Base-by-base conservation (phyloP, 2,888 invertebrate species). In the Nesidiocoris tenuis region DNA sequence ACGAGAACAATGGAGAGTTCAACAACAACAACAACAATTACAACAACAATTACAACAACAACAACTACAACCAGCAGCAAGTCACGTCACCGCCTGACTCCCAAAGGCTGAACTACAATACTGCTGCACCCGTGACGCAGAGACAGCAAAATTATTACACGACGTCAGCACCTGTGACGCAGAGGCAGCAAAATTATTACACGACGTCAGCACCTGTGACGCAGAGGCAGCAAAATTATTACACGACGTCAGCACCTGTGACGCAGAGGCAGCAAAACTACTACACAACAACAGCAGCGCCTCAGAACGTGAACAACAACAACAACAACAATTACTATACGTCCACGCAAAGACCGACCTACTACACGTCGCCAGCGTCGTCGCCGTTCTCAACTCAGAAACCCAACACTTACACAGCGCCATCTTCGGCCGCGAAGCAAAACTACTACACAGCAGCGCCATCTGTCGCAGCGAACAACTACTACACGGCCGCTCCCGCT, bases 351-450 rank as follows among this genome's bases (percentile, higher is more conserved):
- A 61, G 72, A 21, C 72, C 61, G 16, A 61, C 61, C 18, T 72
- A 19, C 23, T 72, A 72, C 72, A 61, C 72, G 17, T 24, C 72
- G 1, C 16, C 24, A 25, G 22, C 65, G 7, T 17, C 70, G 0
- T n/a, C 57, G 12, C 23, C 23, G 5, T 22, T 24, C 1, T 18
- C 59, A 19, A 70, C 70, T 23, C 65, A 74, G 74, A 65, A 67
- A 54, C 76, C 68, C 61, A 63, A 74, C 61, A 61, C 24, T 25
- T 75, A 77, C 61, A 66, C 75, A n/a, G 71, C 76, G 1, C 70
- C 64, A 16, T 63, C 63, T 21, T 7, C 59, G 7, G 59, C 61
- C 2, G 5, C 24, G 0, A 22, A 57, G 9, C 67, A 67, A 55
- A 18, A 21, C n/a, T 55, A 67, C 19, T 21, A 63, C 7, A 16